Evolutionary conservation across 2,113 vertebrate species (phyloP).

Genomic region (Gadus chalcogrammus): DNA sequence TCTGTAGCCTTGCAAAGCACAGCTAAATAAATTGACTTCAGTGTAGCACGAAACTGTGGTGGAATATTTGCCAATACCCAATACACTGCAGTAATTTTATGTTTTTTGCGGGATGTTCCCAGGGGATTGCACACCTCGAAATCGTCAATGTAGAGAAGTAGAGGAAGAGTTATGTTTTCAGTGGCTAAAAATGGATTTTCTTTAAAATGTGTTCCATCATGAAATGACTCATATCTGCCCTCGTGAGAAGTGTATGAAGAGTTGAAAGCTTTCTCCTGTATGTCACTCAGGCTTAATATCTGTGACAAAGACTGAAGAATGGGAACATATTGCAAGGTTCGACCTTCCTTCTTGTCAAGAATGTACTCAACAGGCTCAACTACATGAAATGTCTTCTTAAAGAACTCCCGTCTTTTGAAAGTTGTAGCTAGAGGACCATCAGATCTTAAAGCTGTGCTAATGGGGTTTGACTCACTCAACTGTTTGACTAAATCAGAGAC

Average conservation of each 20-base stretch:
- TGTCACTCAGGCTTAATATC: no score
- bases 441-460: slow-evolving; percentile 11
- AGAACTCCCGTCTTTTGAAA: slow-evolving; percentile 14
- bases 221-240: slow-evolving; percentile 20
- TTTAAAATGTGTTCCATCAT: slow-evolving; percentile 31
- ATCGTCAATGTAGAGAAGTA: slow-evolving; percentile 22
- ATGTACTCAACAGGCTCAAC: slow-evolving; percentile 25
- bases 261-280: no score
- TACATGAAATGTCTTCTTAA: slow-evolving; percentile 11
- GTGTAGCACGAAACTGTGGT: neutral
- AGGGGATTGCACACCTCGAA: slow-evolving; percentile 34
- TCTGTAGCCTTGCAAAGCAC: slow-evolving; percentile 25
- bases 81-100: slow-evolving; percentile 22
- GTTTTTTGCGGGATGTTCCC: slow-evolving; percentile 23
- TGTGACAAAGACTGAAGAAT: slow-evolving; percentile 22
- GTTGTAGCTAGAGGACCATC: slow-evolving; percentile 14
- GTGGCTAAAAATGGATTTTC: slow-evolving; percentile 16
- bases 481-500: slow-evolving; percentile 15
- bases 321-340: slow-evolving; percentile 21
- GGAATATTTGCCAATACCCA: slow-evolving; percentile 27
- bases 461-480: slow-evolving; percentile 12
- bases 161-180: neutral
- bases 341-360: slow-evolving; percentile 14
- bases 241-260: neutral
- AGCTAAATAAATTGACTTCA: slow-evolving; percentile 23